Conservation (phyloP, 30 jellyfish, hydroid and myxozoan genomes). For the Hydractinia echinata region DNA sequence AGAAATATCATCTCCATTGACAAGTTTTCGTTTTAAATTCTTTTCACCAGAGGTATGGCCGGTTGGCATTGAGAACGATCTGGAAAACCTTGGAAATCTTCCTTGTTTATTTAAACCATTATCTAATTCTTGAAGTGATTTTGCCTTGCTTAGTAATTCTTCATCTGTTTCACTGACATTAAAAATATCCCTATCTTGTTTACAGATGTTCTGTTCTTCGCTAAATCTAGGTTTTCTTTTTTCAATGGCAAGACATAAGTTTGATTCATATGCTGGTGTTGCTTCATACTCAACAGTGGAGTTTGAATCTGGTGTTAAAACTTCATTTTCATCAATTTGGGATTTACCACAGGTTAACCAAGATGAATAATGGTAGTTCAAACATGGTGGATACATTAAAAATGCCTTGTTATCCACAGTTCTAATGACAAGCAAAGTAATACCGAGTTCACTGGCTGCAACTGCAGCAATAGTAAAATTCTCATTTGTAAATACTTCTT, state of each 20-base stretch:
- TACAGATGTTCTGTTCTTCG: neutral
- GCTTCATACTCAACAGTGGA: constrained; percentile 73
- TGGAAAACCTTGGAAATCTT: constrained; percentile 8
- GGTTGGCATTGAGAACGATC: constrained; percentile 35
- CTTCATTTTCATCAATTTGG: constrained; percentile 20
- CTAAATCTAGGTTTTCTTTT: neutral
- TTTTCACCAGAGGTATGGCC: constrained; percentile 6
- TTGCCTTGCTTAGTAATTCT: constrained; percentile 14
- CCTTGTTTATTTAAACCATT: neutral
- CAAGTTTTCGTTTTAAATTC: constrained; percentile 28
- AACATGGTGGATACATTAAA: constrained; percentile 50
- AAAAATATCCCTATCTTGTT: neutral
- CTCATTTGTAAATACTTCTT: constrained; percentile 17
- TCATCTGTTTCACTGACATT: neutral
- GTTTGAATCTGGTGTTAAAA: constrained; percentile 37
- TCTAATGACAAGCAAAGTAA: constrained; percentile 52
- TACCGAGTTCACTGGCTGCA: constrained; percentile 66
- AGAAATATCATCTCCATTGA: neutral
- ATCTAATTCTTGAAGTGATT: constrained; percentile 18
- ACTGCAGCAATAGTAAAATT: constrained; percentile 52
- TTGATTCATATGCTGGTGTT: constrained; percentile 47
- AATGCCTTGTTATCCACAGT: constrained; percentile 55
- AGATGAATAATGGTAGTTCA: constrained; percentile 52
- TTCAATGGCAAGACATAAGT: constrained; percentile 17
- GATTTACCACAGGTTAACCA: constrained; percentile 70